These are phyloP conservation scores for Aurelia sp. DNA, from an alignment of 30 jellyfish, hydroid and myxozoan genomes.

Conservation along the genomic window DNA sequence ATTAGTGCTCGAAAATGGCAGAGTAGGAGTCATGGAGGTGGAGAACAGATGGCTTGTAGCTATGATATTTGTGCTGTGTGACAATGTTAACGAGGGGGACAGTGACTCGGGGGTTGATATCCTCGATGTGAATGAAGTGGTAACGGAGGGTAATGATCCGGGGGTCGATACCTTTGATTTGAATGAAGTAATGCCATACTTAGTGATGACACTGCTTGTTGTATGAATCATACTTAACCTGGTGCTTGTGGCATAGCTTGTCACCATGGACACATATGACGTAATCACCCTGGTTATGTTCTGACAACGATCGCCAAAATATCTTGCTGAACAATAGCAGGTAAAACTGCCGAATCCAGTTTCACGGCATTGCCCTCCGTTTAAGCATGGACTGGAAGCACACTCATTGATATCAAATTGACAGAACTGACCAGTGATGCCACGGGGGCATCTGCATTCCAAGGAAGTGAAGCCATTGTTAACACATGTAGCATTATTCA, in stretches of 20 bases:
- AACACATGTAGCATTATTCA: constrained; percentile 63
- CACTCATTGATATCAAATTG: constrained; percentile 76
- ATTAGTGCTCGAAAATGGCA: neutral
- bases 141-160: no score
- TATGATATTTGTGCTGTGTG: neutral
- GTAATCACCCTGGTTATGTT: constrained; percentile 4
- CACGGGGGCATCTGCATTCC: constrained; percentile 77
- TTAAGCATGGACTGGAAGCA: constrained; percentile 65
- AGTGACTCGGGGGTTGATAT: no score
- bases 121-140: no score
- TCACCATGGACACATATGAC: neutral
- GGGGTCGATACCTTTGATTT: no score
- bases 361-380: constrained; percentile 81
- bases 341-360: constrained; percentile 19
- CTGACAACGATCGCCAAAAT: constrained; percentile 65
- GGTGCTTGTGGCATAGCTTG: neutral
- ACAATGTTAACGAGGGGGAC: neutral
- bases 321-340: constrained; percentile 72
- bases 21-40: neutral
- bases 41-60: neutral
- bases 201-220: neutral
- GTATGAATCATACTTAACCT: neutral
- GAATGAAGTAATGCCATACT: no score
- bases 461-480: neutral
- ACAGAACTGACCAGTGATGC: constrained; percentile 85